Conservation (phyloP, 2,797 vertebrate species). For the Synaphobranchus kaupii region DNA sequence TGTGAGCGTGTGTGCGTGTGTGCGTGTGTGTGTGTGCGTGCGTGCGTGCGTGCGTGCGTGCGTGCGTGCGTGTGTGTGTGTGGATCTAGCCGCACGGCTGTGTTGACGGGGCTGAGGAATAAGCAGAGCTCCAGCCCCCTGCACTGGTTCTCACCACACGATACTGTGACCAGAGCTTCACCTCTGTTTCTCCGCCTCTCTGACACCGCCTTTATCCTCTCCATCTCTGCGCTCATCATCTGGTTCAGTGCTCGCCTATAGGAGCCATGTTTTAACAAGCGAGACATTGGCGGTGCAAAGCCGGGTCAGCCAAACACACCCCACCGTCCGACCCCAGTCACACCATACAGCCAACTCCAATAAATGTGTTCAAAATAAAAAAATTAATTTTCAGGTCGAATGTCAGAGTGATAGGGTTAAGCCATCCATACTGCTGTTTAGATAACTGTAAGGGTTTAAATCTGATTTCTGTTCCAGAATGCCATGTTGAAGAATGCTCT, state of each 20-base stretch:
- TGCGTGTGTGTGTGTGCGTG: neutral
- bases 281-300: constrained; percentile 17
- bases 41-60: constrained; percentile 16
- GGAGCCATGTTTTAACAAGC: constrained; percentile 42
- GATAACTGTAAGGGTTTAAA: neutral
- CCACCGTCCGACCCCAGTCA: neutral
- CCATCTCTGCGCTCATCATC: constrained; percentile 40
- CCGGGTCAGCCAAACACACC: constrained; percentile 40
- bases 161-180: constrained; percentile 31
- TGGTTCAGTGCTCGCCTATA: constrained; percentile 38
- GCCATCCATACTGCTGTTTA: no score
- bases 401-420: neutral
- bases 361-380: neutral
- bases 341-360: neutral
- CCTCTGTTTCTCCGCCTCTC: constrained; percentile 31
- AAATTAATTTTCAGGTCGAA: neutral
- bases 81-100: neutral
- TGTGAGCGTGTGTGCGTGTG: neutral
- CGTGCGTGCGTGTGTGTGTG: neutral
- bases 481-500: neutral
- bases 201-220: neutral
- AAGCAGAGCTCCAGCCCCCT: no score
- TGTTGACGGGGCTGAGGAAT: no score
- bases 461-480: neutral
- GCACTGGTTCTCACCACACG: neutral